phyloP scores from a whole-genome alignment of 2,888 invertebrate species.

The Leptogaster cylindrica region DNA sequence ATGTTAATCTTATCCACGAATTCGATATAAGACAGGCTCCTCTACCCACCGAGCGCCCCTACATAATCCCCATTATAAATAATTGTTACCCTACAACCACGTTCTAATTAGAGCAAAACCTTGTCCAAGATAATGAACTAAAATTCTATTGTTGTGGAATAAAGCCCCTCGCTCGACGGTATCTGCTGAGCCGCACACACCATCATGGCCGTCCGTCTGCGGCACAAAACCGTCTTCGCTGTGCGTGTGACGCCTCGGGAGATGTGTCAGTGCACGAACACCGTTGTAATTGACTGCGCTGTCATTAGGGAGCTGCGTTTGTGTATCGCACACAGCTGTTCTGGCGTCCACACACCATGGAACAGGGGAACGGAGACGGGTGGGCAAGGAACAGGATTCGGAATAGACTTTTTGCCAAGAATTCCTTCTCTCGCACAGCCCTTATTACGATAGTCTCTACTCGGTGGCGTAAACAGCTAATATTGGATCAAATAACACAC shows the following conservation, averaged over 20 bases:
- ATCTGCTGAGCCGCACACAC: constrained; percentile 20
- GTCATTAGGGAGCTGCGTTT: constrained; percentile 21
- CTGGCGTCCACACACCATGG: neutral
- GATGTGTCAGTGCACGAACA: constrained; percentile 28
- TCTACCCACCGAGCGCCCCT: constrained; percentile 41
- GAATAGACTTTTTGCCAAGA: constrained; percentile 26
- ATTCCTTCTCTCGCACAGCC: constrained; percentile 28
- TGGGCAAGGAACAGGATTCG: too few relatives aligned
- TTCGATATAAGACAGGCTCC: constrained; percentile 35
- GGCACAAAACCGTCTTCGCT: constrained; percentile 4
- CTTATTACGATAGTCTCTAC: too few relatives aligned
- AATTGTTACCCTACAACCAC: constrained; percentile 53
- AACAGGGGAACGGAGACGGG: neutral
- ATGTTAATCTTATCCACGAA: constrained; percentile 39
- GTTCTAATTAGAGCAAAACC: constrained; percentile 53
- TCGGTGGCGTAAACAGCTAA: too few relatives aligned
- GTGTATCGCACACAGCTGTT: constrained; percentile 35
- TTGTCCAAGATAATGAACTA: constrained; percentile 53
- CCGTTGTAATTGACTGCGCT: constrained; percentile 33
- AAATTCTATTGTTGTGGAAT: constrained; percentile 50
- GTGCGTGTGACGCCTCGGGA: constrained; percentile 17
- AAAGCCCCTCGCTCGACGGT: constrained; percentile 32
- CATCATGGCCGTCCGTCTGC: neutral
- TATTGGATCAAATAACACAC: neutral
- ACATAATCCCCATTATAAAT: constrained; percentile 52